Percentiles rank a stretch among this genome's conserved stretches.
Evolutionary conservation across 2,797 vertebrate genomes (phyloP).

Genomic region (Podarcis siculus): DNA sequence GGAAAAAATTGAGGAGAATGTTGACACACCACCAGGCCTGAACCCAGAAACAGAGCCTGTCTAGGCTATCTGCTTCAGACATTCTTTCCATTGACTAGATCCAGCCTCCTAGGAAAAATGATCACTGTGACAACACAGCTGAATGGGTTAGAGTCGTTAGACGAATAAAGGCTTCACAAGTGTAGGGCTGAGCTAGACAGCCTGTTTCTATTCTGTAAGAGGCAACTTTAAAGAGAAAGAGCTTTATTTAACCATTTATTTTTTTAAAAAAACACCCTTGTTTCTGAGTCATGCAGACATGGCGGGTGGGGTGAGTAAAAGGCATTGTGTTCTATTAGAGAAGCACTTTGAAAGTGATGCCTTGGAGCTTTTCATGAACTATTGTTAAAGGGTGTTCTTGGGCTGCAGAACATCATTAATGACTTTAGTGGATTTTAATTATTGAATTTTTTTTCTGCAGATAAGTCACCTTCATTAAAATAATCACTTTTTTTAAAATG

Average conservation of each 20-base stretch:
- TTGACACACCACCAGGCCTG: neutral
- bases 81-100: slow-evolving; percentile 13
- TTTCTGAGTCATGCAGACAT: slow-evolving; percentile 42
- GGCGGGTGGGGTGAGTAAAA: neutral
- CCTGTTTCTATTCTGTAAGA: slow-evolving; percentile 41
- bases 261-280: slow-evolving; percentile 13
- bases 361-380: slow-evolving; percentile 43
- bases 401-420: slow-evolving; percentile 8
- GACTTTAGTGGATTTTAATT: slow-evolving; percentile 51
- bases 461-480: slow-evolving; percentile 26
- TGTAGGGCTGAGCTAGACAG: slow-evolving; percentile 23
- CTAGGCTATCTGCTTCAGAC: slow-evolving; percentile 4
- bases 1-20: slow-evolving; percentile 9
- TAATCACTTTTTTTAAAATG: neutral
- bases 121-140: slow-evolving; percentile 24
- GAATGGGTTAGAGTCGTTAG: slow-evolving; percentile 18
- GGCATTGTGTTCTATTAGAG: slow-evolving; percentile 47
- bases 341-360: slow-evolving; percentile 52
- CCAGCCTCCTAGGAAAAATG: slow-evolving; percentile 12
- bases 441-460: slow-evolving; percentile 37
- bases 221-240: slow-evolving; percentile 41
- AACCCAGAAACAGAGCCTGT: neutral
- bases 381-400: slow-evolving; percentile 22
- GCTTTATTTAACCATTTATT: slow-evolving; percentile 29
- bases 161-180: slow-evolving; percentile 41